Percentiles rank a stretch among this genome's conserved stretches.
Evolutionary conservation across 2,113 vertebrate genomes (phyloP).

Genomic region (Stercorarius parasiticus): DNA sequence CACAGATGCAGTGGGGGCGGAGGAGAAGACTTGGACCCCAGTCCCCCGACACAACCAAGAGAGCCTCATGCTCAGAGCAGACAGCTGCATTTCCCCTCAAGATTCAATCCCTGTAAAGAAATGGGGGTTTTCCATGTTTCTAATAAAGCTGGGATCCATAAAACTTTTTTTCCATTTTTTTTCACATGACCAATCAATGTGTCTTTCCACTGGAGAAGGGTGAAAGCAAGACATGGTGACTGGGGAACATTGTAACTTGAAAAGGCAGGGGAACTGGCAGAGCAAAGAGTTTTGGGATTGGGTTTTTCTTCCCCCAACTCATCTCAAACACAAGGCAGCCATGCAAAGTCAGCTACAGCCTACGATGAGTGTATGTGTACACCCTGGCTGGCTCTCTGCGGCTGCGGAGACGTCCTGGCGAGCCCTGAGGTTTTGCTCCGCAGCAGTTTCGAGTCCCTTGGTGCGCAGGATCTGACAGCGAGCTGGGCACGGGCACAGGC

Average conservation of each 20-base stretch:
- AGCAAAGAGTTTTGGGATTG: background rate
- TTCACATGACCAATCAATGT: background rate
- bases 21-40: background rate
- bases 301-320: background rate
- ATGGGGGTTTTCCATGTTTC: background rate
- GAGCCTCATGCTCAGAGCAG: background rate
- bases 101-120: background rate
- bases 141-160: background rate
- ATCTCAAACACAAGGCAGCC: background rate
- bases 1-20: background rate
- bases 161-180: background rate
- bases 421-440: background rate
- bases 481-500: background rate
- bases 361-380: fast-evolving
- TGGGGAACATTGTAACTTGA: fast-evolving
- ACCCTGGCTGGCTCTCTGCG: background rate
- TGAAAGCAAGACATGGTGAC: background rate
- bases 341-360: background rate
- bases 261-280: background rate
- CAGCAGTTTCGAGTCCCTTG: background rate
- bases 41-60: background rate
- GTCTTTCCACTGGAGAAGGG: background rate
- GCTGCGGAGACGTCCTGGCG: background rate
- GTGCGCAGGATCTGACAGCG: background rate
- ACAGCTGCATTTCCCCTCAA: background rate